Base-by-base conservation (phyloP, 2,113 vertebrate genomes). In the Anas platyrhynchos region DNA sequence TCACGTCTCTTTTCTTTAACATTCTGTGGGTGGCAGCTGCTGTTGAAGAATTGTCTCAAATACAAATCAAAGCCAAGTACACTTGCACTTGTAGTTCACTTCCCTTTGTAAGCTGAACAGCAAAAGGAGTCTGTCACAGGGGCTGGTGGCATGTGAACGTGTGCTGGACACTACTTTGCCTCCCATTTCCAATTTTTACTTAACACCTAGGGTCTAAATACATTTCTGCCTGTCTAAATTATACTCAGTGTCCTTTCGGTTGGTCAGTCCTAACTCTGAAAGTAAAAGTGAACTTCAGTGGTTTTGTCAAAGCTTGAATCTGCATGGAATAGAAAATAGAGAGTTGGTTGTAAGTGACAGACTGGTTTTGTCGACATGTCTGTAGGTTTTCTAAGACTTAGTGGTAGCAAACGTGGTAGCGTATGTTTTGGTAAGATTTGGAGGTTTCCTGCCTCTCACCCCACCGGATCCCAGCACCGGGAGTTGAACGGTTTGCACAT, bases 291-390 rank as follows among this genome's bases (percentile, higher is more conserved):
- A 97, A 93, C 93, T 89, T 96, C 83, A 82, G 77, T 96, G 96
- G 91, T 96, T 94, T 94, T 96, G 95, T 96, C 93, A 54, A 95
- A 95, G 96, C 88, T 94, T 95, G 96, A 96, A 91, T 92, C 93
- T 96, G 96, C 93, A 96, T 96, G 94, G 96, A 96, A 88, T 96
- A 97, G 94, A 95, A 94, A 96, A 84, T 93, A 96, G 93, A 86
- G 92, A 97, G 96, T 85, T 88, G 92, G 93, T 97, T 93, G 94
- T 96, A 96, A 96, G 95, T 97, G 96, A 65, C 94, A 96, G 95
- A 94, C 94, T 94, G 94, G 96, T 97, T 97, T 94, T 89, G 93
- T 96, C 8, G 94, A 94, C 94, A 81, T 86, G 89, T 97, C 96
- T 93, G n/a, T 97, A 97, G 93, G 86, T 91, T 96, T 96, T 96